Evolutionary conservation across 2,113 vertebrate species (phyloP).

Genomic region (Lophura nycthemera): DNA sequence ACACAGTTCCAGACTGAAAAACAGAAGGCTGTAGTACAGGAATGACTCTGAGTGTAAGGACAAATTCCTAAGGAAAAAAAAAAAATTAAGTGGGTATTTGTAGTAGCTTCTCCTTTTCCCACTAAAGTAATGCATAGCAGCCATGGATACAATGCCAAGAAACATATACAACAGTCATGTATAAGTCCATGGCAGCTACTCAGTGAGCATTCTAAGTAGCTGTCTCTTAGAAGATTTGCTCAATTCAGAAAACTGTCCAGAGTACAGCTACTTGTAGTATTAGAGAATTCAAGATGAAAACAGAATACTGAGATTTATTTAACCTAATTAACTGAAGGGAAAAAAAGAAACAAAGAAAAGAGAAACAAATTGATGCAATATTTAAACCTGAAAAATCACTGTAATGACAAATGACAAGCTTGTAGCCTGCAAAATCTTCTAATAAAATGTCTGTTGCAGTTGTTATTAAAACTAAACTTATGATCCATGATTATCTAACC

Average conservation of each 20-base stretch:
- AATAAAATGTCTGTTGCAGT: constrained; percentile 68
- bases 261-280: constrained; percentile 15
- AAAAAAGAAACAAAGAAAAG: constrained; percentile 39
- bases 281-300: constrained; percentile 52
- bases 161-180: not conserved
- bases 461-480: constrained; percentile 76
- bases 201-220: not conserved
- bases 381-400: constrained; percentile 73
- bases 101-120: not conserved
- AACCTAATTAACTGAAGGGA: constrained; percentile 46
- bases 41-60: not conserved
- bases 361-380: constrained; percentile 63
- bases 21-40: not conserved
- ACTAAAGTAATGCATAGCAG: not conserved
- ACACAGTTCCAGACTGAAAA: not conserved
- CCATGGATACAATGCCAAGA: not conserved
- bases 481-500: constrained; percentile 70
- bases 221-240: not conserved
- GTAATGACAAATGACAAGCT: constrained; percentile 70
- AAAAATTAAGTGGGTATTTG: not conserved
- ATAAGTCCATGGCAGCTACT: constrained; percentile 21
- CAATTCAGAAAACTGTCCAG: not conserved
- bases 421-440: constrained; percentile 65
- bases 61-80: not conserved
- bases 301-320: constrained; percentile 36